Evolutionary conservation across 2,113 vertebrate species (phyloP), one percentile per base, ranked within the genome.

Genomic region (Microtus oregoni): DNA sequence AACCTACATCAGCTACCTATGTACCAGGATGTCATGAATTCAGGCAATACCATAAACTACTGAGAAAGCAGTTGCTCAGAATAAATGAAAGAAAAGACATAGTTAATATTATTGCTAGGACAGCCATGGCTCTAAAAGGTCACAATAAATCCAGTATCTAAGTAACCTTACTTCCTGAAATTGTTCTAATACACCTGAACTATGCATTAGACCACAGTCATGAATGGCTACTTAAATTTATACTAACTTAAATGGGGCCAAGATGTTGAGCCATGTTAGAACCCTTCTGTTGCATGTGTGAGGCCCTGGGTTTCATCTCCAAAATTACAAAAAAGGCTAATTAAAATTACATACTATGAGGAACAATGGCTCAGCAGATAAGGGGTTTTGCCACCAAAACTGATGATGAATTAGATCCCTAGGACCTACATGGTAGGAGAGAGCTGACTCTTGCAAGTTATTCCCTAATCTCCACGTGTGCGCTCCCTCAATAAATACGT

Each of bases 51-150:
- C 9, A 95, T 91, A 58, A 94, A 81, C 65, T 83, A 92, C 1
- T 92, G 85, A 93, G 96, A 4, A 96, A 96, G 44, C 8, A 85
- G 75, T 61, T 90, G 47, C 72, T 96, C 52, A 96, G 89, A 92
- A 96, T 24, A 96, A 97, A 96, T 35, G 92, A 95, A 65, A 91
- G 50, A 44, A 89, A 96, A 92, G 79, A 55, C n/a, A 65, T 73
- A 96, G 78, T 86, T 67, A 93, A 1, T 63, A 90, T 85, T 93
- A 95, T n/a, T 95, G 76, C n/a, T 67, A 97, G 47, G 78, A 67
- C 7, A 96, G 20, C 41, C 26, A 81, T 72, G 44, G 47, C 78
- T 96, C 78, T 94, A 90, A 93, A 89, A 86, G 26, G 47, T n/a
- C 47, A 73, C 15, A 79, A 47, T 30, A 72, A 82, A 61, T 78